Percentiles rank a stretch among this genome's conserved stretches.
Conservation (phyloP, 2,113 vertebrate genomes). For the Natator depressus region DNA sequence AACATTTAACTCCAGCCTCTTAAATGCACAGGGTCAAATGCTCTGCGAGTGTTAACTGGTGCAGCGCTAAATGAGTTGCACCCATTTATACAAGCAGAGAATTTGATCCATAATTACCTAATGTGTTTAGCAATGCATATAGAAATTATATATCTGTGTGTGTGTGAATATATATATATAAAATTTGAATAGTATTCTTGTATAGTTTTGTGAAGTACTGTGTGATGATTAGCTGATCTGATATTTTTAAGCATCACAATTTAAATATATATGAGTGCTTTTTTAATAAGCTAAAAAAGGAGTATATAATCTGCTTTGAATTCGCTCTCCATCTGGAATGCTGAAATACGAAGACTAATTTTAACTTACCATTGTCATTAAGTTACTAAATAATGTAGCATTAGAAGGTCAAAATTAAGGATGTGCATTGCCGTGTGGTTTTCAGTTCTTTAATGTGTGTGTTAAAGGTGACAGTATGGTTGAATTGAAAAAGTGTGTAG, state of each 20-base stretch:
- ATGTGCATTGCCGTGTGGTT: not conserved
- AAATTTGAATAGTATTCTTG: accelerated
- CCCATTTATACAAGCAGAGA: not conserved
- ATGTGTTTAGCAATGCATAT: accelerated
- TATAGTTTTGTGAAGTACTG: not conserved
- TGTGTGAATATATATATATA: not conserved
- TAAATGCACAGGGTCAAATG: accelerated
- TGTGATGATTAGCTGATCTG: not conserved
- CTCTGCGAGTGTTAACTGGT: not conserved
- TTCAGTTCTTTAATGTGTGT: accelerated
- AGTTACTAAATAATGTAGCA: not conserved
- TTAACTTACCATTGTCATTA: not conserved
- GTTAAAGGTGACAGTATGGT: not conserved
- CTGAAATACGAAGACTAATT: not conserved
- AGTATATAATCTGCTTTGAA: not conserved
- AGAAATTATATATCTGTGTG: accelerated
- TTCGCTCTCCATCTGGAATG: not conserved
- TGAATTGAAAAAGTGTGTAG: not conserved
- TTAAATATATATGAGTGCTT: not conserved
- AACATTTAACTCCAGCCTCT: not conserved
- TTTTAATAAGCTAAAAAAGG: not conserved
- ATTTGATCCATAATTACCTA: accelerated
- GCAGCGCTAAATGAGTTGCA: accelerated
- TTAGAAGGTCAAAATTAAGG: accelerated
- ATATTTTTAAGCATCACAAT: not conserved